Conservation (phyloP, 2,113 vertebrate species). For the Xiphorhynchus elegans region DNA sequence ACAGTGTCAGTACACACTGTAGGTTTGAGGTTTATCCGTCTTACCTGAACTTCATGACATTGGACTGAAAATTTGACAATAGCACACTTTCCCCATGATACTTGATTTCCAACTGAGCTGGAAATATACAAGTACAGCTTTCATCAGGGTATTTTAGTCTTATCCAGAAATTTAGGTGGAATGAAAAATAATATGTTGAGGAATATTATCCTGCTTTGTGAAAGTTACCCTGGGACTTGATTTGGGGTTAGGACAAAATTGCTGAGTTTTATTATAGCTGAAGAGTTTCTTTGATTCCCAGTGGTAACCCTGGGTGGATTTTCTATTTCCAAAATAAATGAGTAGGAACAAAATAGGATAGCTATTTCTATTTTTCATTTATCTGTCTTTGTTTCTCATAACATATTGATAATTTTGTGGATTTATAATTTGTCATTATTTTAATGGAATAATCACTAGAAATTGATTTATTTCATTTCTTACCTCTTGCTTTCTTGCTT, state of each 20-base stretch:
- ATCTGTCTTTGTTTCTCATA: background rate
- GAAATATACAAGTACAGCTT: background rate
- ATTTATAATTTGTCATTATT: background rate
- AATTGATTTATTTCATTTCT: background rate
- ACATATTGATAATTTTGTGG: background rate
- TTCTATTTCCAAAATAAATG: background rate
- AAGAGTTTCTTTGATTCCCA: background rate
- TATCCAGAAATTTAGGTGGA: conserved; percentile 5
- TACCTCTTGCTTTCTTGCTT: background rate
- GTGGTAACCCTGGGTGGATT: background rate
- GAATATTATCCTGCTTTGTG: background rate
- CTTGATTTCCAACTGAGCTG: background rate
- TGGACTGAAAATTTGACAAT: background rate
- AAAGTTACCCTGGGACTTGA: background rate
- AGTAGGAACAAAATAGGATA: background rate
- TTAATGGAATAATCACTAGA: background rate
- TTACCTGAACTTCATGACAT: background rate
- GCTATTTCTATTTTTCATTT: background rate
- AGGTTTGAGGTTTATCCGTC: background rate
- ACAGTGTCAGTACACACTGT: background rate
- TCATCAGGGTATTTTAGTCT: background rate
- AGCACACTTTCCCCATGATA: background rate
- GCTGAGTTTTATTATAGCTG: background rate
- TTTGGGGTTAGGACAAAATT: conserved; percentile 18
- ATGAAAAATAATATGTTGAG: conserved; percentile 10